A percentile compares a stretch with the other conserved stretches of the same genome.
These are phyloP conservation scores for Aromia moschata DNA, from an alignment of 2,888 invertebrate species.

Conservation along the genomic window DNA sequence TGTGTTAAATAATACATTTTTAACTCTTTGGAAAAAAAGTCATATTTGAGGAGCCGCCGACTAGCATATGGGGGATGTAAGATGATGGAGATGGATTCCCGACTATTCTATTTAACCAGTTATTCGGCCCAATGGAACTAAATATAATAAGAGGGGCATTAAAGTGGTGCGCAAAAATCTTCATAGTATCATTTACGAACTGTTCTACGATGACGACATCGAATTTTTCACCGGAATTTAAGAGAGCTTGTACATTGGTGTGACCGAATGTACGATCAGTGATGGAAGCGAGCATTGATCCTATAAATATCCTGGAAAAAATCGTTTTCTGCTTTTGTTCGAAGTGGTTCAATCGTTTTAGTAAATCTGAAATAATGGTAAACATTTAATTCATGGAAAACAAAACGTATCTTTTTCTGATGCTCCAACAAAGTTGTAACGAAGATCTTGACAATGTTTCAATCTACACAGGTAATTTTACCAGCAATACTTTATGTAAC, in stretches of 20 bases:
- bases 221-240: constrained; percentile 54
- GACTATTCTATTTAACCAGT: constrained; percentile 63
- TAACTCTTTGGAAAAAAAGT: constrained; percentile 34
- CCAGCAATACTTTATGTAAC: no score
- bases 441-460: no score
- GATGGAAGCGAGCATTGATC: no score
- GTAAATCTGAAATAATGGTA: no score
- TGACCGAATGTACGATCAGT: constrained; percentile 48
- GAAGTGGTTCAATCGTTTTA: no score
- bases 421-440: no score
- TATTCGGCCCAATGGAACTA: constrained; percentile 61
- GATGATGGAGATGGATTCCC: constrained; percentile 64
- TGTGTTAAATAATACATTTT: constrained; percentile 45
- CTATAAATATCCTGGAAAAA: no score
- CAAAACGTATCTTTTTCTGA: no score
- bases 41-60: constrained; percentile 41
- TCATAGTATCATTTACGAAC: constrained; percentile 63
- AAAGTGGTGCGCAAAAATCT: constrained; percentile 56
- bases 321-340: no score
- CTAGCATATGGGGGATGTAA: constrained; percentile 64
- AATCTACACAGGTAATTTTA: no score
- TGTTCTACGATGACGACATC: constrained; percentile 61
- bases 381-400: no score
- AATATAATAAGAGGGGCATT: constrained; percentile 55
- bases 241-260: constrained; percentile 56